Evolutionary conservation across 2,113 vertebrate species (phyloP).

Genomic region (Phylloscopus trochiloides): DNA sequence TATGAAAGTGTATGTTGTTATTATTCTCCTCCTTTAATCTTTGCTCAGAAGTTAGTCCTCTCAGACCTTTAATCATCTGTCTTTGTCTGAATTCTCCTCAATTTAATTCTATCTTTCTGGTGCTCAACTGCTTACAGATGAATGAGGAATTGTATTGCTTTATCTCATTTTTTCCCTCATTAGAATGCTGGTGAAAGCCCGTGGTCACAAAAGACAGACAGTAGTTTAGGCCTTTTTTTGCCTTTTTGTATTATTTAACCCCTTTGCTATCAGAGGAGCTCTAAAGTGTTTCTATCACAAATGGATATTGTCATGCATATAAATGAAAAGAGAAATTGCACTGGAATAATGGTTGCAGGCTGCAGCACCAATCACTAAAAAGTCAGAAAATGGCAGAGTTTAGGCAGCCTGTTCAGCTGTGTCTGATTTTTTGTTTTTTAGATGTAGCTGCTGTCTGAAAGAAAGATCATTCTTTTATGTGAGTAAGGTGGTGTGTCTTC

Average conservation of each 20-base stretch:
- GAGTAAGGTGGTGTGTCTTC: neutral
- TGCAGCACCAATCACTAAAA: neutral
- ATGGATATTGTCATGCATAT: neutral
- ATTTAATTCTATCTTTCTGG: conserved; percentile 28
- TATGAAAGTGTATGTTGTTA: conserved; percentile 2
- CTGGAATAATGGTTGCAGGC: neutral
- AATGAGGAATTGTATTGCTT: conserved; percentile 27
- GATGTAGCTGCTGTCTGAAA: neutral
- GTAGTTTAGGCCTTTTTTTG: neutral
- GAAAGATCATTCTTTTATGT: neutral
- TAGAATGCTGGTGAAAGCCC: neutral
- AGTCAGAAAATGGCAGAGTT: neutral
- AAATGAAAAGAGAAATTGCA: neutral
- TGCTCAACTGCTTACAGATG: conserved; percentile 25
- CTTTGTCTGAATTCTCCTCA: conserved; percentile 29
- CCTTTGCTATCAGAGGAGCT: neutral
- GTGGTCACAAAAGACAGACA: neutral
- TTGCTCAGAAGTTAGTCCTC: conserved; percentile 11
- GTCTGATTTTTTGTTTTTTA: neutral
- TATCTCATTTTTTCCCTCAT: conserved; percentile 26
- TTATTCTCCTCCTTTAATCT: conserved; percentile 60
- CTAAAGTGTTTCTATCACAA: neutral
- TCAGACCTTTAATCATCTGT: conserved; percentile 57
- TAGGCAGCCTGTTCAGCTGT: neutral
- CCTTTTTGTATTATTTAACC: conserved; percentile 14